phyloP scores from a whole-genome alignment of 2,797 vertebrate genomes.

The Cephalopachus bancanus region DNA sequence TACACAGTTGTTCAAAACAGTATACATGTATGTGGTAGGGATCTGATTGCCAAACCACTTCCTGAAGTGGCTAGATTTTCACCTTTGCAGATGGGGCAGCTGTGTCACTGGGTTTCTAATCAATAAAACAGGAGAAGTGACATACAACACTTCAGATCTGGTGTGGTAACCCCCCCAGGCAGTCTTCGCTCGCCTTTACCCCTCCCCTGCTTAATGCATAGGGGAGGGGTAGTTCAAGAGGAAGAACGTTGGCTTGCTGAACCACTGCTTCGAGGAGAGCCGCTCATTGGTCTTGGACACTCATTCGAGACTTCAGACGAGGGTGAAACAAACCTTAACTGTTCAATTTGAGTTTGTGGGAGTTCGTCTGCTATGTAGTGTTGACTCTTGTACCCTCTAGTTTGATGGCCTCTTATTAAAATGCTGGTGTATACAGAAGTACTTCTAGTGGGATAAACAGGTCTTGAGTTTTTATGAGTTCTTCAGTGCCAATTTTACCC shows the following conservation, averaged over 20 bases:
- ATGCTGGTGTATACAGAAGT: too few species aligned
- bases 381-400: neutral
- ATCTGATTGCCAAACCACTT: neutral
- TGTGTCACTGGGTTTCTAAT: neutral
- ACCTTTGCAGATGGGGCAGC: neutral
- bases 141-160: neutral
- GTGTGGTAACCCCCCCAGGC: neutral
- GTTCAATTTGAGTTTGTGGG: neutral
- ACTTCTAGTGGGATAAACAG: conserved; percentile 15
- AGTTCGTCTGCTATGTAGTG: neutral
- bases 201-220: neutral
- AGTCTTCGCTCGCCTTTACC: neutral
- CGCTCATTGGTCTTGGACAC: neutral
- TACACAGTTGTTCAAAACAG: neutral
- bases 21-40: neutral
- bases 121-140: neutral
- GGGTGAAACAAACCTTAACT: neutral
- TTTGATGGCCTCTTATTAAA: conserved; percentile 32
- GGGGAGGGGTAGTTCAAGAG: neutral
- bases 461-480: neutral
- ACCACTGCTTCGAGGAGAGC: neutral
- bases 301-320: conserved; percentile 20
- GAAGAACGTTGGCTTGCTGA: conserved; percentile 20
- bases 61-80: neutral
- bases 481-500: neutral